Evolutionary conservation across 2,888 invertebrate species (phyloP).

Genomic region (Idaea aversata): DNA sequence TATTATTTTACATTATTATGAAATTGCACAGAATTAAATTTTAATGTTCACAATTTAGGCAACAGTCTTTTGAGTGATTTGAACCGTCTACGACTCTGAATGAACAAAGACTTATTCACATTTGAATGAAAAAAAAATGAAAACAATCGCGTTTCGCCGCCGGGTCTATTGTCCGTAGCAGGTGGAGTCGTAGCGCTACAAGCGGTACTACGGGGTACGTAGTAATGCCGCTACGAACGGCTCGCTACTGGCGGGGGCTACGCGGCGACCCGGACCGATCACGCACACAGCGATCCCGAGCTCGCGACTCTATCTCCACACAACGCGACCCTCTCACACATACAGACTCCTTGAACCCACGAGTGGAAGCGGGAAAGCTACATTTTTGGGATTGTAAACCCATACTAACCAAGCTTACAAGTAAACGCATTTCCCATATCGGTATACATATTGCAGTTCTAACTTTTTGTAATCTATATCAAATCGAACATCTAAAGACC

Average conservation of each 20-base stretch:
- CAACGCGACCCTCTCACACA: conserved; percentile 54
- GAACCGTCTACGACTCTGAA: conserved; percentile 51
- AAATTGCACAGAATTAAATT: conserved; percentile 41
- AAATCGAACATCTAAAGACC: neutral
- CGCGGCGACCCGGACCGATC: conserved; percentile 67
- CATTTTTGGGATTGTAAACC: conserved; percentile 72
- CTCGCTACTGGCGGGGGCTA: conserved; percentile 77
- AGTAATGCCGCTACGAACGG: conserved; percentile 66
- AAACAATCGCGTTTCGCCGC: conserved; percentile 63
- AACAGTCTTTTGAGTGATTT: conserved; percentile 40
- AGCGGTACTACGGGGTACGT: conserved; percentile 64
- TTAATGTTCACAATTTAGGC: conserved; percentile 10
- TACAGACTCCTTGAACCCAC: conserved; percentile 42
- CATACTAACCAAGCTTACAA: conserved; percentile 39
- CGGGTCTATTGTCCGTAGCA: conserved; percentile 63
- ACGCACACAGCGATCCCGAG: conserved; percentile 57
- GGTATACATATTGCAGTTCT: neutral
- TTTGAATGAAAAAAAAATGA: conserved; percentile 66
- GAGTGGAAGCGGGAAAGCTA: conserved; percentile 71
- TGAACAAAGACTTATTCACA: conserved; percentile 63
- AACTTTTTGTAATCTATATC: conserved; percentile 55
- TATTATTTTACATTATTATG: conserved; percentile 40
- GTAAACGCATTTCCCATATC: neutral
- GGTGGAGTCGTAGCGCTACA: conserved; percentile 38
- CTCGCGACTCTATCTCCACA: conserved; percentile 49